These are phyloP conservation scores for Petaurus breviceps DNA, from an alignment of 2,113 vertebrate genomes.

Conservation along the genomic window DNA sequence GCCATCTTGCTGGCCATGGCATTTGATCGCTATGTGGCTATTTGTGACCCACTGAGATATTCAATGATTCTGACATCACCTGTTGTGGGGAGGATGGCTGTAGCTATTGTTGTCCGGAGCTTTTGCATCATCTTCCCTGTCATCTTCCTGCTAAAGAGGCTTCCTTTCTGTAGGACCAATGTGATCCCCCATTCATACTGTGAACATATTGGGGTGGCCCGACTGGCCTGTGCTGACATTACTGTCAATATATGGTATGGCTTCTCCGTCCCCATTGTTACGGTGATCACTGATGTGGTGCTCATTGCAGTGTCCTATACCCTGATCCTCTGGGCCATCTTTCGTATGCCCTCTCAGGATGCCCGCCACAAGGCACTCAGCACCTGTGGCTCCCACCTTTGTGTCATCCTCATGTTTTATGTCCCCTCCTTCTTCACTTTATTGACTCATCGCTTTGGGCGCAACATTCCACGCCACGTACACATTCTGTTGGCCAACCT, in stretches of 20 bases:
- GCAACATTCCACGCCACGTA: conserved; percentile 62
- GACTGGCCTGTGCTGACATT: conserved; percentile 68
- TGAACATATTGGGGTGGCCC: conserved; percentile 68
- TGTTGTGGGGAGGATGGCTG: conserved; percentile 34
- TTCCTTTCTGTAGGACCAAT: conserved; percentile 66
- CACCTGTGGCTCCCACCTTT: conserved; percentile 75
- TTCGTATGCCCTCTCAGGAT: conserved; percentile 64
- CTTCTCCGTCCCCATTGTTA: conserved; percentile 67
- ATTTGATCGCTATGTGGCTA: conserved; percentile 76
- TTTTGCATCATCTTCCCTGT: conserved; percentile 67
- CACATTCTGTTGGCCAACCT: conserved; percentile 71
- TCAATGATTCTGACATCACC: conserved; percentile 49
- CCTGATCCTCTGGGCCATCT: conserved; percentile 53
- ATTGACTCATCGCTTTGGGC: conserved; percentile 70
- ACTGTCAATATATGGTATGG: conserved; percentile 68
- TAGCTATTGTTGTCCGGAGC: conserved; percentile 57
- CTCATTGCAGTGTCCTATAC: conserved; percentile 61
- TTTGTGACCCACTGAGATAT: conserved; percentile 67
- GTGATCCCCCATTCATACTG: conserved; percentile 65
- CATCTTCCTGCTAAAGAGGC: conserved; percentile 55
- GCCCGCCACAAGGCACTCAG: conserved; percentile 70
- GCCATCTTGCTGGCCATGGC: conserved; percentile 79
- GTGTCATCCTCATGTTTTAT: conserved; percentile 77
- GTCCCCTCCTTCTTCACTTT: conserved; percentile 74
- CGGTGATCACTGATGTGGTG: conserved; percentile 63